These are phyloP conservation scores for Alfaro cultratus DNA, from an alignment of 2,797 vertebrate genomes.

Conservation along the genomic window DNA sequence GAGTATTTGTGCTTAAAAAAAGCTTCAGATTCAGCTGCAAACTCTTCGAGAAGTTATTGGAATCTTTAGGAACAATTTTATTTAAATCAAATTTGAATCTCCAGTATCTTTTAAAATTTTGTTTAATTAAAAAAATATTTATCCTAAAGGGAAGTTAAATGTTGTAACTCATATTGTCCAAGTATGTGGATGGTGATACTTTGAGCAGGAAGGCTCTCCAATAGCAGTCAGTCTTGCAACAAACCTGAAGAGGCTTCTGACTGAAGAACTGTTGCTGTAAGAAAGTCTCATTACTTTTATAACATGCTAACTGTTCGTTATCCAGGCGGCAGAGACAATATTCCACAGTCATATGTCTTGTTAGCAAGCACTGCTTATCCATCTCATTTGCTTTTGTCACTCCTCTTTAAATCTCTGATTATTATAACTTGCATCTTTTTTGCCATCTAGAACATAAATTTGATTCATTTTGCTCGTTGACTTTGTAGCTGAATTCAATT, in stretches of 20 bases:
- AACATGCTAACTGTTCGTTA: not conserved
- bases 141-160: not conserved
- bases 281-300: not conserved
- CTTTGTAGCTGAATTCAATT: not conserved
- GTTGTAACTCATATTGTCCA: not conserved
- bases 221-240: not conserved
- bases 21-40: not conserved
- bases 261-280: not conserved
- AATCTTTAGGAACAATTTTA: not conserved
- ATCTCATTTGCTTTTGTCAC: not conserved
- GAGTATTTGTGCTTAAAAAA: not conserved
- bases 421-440: not conserved
- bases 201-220: not conserved
- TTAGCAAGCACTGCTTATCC: not conserved
- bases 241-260: not conserved
- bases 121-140: not conserved
- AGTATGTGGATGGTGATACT: not conserved
- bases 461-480: not conserved
- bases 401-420: not conserved
- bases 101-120: not conserved
- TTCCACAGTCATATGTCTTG: not conserved
- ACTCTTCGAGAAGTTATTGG: not conserved
- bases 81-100: not conserved
- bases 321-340: not conserved
- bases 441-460: not conserved